phyloP scores from a whole-genome alignment of 2,113 vertebrate genomes.

The Xyrauchen texanus region DNA sequence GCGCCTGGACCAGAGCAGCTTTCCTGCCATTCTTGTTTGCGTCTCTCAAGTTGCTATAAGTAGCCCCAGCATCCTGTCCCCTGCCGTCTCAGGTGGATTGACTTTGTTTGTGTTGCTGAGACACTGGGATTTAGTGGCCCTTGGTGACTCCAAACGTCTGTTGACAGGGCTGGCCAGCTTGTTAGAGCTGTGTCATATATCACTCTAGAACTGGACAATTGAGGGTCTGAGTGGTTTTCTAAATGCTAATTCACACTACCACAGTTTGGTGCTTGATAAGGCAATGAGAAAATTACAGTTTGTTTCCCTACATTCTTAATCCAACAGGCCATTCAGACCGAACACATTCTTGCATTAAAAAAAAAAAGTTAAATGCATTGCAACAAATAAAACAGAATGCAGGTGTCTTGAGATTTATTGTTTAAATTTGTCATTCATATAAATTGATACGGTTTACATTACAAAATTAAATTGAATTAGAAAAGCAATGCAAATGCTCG shows the following conservation, averaged over 20 bases:
- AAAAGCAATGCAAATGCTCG: too few species aligned
- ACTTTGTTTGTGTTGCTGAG: constrained; percentile 88
- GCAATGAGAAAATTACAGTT: too few species aligned
- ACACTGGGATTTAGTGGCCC: constrained; percentile 73
- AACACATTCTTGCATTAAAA: too few species aligned
- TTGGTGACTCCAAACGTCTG: constrained; percentile 67
- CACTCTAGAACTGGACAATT: constrained; percentile 1
- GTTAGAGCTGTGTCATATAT: constrained; percentile 66
- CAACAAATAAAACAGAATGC: too few species aligned
- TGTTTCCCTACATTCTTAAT: too few species aligned
- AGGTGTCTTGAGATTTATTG: too few species aligned
- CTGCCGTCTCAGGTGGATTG: constrained; percentile 93
- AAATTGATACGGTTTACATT: too few species aligned
- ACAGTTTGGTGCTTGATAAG: too few species aligned
- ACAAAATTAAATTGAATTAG: too few species aligned
- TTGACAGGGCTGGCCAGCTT: constrained; percentile 79
- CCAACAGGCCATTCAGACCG: too few species aligned
- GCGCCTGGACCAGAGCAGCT: constrained; percentile 64
- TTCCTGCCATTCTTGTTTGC: constrained; percentile 98
- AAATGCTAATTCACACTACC: neutral
- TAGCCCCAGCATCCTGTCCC: constrained; percentile 94
- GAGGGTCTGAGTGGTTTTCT: neutral
- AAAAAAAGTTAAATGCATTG: too few species aligned
- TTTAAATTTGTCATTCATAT: too few species aligned
- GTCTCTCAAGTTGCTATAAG: constrained; percentile 90